Evolutionary conservation across 2,888 invertebrate species (phyloP), one percentile per base, ranked within the genome.

Genomic region (Ophonus ardosiacus): DNA sequence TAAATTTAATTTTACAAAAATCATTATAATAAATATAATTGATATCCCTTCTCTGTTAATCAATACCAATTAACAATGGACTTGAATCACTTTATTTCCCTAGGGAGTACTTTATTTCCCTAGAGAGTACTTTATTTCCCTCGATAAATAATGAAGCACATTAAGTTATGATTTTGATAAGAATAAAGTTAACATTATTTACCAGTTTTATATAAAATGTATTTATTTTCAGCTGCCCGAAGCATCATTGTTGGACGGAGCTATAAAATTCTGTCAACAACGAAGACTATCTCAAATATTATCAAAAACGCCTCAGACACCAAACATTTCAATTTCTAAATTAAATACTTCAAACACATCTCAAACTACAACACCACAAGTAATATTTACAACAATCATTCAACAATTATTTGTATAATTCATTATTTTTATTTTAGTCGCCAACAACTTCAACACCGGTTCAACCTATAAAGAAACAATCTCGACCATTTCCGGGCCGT

Each of bases 241-340:
- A 87, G 94, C 93, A 87, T 51, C 43, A 5, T 10, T 51, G 13
- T 51, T 95, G 5, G 96, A 96, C 87, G 90, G 94, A 56, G 96
- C 95, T 74, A 92, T 95, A 87, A 96, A 95, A 89, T 94, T 94
- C 88, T 96, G 96, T 88, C 93, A 95, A 86, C 94, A 94, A 88
- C 92, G 94, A 86, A 93, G 93, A 84, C 91, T 93, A 21, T 91
- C 92, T 0, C 92, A 94, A 86, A 95, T 94, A 89, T 92, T 93
- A 82, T 92, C 93, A 86, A 92, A 90, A 89, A 74, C 93, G 4
- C 92, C 85, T 84, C 86, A 15, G 86, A 59, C 51, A 10, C 78
- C 84, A n/a, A 81, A 31, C 24, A 71, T 7, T 24, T 87, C 71
- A 82, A 76, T 81, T 18, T 84, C 86, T 59, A 87, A 86, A 59